A percentile compares a stretch with the other conserved stretches of the same genome.
Conservation (phyloP, 2,888 invertebrate species). For the Anarsia innoxiella region DNA sequence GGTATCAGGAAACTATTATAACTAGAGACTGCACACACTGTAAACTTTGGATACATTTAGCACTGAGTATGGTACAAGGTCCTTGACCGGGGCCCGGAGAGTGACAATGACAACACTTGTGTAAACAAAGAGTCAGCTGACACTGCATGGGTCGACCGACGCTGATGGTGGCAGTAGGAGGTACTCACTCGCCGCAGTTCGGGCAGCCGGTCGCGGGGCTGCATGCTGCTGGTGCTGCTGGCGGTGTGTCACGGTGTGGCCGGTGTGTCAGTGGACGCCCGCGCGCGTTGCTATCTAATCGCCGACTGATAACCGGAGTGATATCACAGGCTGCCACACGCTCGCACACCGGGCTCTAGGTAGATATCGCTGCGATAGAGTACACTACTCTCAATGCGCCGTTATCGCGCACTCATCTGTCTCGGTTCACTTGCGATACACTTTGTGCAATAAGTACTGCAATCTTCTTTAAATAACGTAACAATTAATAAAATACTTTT, state of each 20-base stretch:
- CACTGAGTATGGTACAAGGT: not conserved
- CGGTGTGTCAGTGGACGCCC: slow-evolving; percentile 51
- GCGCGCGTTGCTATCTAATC: slow-evolving; percentile 55
- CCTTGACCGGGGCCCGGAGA: not conserved
- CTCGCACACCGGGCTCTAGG: not conserved
- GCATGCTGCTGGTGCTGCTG: slow-evolving; percentile 43
- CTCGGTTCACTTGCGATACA: too few species aligned
- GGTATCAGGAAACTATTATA: too few species aligned
- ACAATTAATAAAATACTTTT: too few species aligned
- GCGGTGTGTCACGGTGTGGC: slow-evolving; percentile 67
- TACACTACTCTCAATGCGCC: too few species aligned
- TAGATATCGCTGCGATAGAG: not conserved
- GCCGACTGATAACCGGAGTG: slow-evolving; percentile 37
- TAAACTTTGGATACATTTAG: too few species aligned
- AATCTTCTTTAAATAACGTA: too few species aligned
- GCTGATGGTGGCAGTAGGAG: not conserved
- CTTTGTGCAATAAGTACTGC: too few species aligned
- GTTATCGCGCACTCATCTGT: too few species aligned
- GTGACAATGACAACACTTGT: not conserved
- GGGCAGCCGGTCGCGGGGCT: slow-evolving; percentile 58
- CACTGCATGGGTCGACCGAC: not conserved
- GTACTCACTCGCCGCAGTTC: slow-evolving; percentile 56
- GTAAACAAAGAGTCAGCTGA: not conserved
- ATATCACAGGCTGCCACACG: slow-evolving; percentile 2
- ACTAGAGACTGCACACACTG: too few species aligned